These are phyloP conservation scores for Gonatopus flavifemur DNA, from an alignment of 1,140 invertebrate species.

Conservation along the genomic window DNA sequence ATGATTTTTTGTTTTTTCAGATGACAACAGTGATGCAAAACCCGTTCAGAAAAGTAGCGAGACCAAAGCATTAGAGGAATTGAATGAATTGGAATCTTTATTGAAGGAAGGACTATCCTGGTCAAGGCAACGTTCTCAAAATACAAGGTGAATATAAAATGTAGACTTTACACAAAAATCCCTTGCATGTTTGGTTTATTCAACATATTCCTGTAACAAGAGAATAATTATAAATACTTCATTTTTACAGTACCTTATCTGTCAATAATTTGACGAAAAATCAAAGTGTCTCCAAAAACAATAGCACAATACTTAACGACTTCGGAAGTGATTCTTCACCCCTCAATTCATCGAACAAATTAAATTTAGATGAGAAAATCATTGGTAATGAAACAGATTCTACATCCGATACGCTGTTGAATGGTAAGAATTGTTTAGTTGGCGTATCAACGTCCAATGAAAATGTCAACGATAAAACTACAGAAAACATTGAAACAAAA, in stretches of 20 bases:
- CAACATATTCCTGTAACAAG: constrained; percentile 3
- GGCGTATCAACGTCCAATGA: constrained; percentile 38
- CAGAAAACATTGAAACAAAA: constrained; percentile 13
- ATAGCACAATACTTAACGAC: background rate
- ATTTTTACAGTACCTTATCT: constrained; percentile 63
- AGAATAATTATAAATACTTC: constrained; percentile 13
- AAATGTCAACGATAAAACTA: constrained; percentile 11
- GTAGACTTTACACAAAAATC: background rate
- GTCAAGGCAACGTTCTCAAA: constrained; percentile 49
- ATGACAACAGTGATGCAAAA: constrained; percentile 12
- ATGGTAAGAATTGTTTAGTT: constrained; percentile 62
- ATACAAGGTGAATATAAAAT: constrained; percentile 22
- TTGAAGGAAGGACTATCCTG: constrained; percentile 71
- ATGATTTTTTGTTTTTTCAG: constrained; percentile 1
- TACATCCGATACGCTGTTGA: constrained; percentile 15
- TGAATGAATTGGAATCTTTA: constrained; percentile 73
- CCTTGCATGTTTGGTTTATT: no score
- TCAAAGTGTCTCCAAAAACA: background rate
- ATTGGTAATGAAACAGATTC: background rate
- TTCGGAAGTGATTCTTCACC: constrained; percentile 1
- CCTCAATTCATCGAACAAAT: background rate
- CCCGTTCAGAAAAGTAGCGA: constrained; percentile 48
- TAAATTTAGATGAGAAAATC: constrained; percentile 8
- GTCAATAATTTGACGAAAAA: constrained; percentile 62
- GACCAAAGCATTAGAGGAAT: constrained; percentile 69